A percentile compares a stretch with the other conserved stretches of the same genome.
Conservation (phyloP, 35 echinoderm and acorn worm species). For the Apostichopus japonicus region DNA sequence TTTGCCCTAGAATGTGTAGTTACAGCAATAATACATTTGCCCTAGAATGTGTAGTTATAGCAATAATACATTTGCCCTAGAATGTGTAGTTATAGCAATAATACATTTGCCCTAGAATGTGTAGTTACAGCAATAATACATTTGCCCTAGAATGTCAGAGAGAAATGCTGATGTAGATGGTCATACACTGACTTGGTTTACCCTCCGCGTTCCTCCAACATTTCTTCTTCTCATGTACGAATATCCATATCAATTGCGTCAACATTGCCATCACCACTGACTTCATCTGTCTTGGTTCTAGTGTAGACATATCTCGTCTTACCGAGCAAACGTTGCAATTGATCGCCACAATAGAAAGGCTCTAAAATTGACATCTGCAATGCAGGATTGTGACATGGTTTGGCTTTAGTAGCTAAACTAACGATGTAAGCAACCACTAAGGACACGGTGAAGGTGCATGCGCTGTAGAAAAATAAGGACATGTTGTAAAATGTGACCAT, state of each 20-base stretch:
- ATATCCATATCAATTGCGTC: background rate
- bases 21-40: no score
- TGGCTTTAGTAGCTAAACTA: background rate
- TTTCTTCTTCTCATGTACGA: no score
- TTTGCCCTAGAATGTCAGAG: no score
- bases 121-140: no score
- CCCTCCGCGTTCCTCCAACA: no score
- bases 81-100: no score
- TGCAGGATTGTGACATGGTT: background rate
- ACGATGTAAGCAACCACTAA: background rate
- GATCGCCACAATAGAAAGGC: background rate
- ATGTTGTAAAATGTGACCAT: conserved; percentile 36
- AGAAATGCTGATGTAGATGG: no score
- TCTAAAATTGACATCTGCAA: conserved; percentile 29
- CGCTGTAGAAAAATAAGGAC: conserved; percentile 39
- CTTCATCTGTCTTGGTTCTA: background rate
- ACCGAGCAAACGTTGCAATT: background rate
- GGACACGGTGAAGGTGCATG: conserved; percentile 2
- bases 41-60: no score
- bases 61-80: no score
- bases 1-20: no score
- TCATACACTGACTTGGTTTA: no score
- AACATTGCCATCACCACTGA: background rate
- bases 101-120: no score
- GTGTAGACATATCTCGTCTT: background rate